Conservation (phyloP, 23 tunicate species). For the Phallusia fumigata region DNA sequence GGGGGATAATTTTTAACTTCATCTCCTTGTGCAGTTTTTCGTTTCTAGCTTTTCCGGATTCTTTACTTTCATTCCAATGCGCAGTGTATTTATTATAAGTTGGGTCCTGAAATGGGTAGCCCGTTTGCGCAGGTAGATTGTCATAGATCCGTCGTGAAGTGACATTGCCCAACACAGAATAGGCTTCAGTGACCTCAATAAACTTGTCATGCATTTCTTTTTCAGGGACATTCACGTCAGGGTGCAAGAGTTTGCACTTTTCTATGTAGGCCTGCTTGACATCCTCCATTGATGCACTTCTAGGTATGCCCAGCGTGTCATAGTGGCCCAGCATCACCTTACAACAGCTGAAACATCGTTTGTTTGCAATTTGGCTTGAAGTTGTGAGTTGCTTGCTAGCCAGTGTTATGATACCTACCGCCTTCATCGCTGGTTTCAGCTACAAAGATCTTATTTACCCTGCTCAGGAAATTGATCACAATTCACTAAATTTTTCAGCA, state of each 20-base stretch:
- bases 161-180: conserved; percentile 33
- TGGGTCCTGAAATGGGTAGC: neutral
- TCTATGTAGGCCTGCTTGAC: conserved; percentile 31
- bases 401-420: too few species aligned
- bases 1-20: neutral
- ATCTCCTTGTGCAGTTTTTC: neutral
- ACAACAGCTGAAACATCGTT: neutral
- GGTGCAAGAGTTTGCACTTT: conserved; percentile 45
- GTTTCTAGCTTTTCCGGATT: neutral
- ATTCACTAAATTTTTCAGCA: too few species aligned
- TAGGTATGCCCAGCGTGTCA: conserved; percentile 26
- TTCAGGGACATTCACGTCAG: conserved; percentile 26
- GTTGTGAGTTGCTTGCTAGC: too few species aligned
- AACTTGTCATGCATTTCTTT: conserved; percentile 38
- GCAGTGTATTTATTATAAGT: neutral
- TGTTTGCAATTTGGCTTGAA: too few species aligned
- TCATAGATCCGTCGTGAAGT: conserved; percentile 29
- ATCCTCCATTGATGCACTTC: conserved; percentile 20
- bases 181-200: conserved; percentile 45
- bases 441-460: too few species aligned
- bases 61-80: neutral
- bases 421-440: too few species aligned
- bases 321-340: conserved; percentile 6
- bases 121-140: neutral
- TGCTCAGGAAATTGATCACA: too few species aligned